phyloP scores from a whole-genome alignment of 2,888 invertebrate species.

The Trissolcus japonicus region DNA sequence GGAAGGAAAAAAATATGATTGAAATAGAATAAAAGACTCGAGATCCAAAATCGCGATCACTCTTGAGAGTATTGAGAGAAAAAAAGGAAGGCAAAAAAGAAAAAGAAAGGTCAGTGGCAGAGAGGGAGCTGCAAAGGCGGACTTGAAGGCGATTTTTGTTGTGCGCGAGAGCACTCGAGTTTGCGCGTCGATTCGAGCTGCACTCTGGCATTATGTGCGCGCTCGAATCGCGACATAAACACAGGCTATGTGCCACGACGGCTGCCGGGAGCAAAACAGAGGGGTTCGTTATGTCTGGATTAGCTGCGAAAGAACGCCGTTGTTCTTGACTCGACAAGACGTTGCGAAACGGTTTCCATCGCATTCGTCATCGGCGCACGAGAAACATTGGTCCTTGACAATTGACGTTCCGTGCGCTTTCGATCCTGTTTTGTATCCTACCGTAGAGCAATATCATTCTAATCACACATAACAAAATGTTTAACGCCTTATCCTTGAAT shows the following conservation, averaged over 20 bases:
- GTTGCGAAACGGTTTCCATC: slow-evolving; percentile 45
- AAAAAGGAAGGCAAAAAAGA: background rate
- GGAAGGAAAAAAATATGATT: background rate
- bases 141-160: slow-evolving; percentile 42
- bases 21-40: background rate
- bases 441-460: slow-evolving; percentile 13
- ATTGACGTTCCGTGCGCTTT: slow-evolving; percentile 34
- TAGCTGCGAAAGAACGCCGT: slow-evolving; percentile 50
- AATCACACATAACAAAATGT: slow-evolving; percentile 24
- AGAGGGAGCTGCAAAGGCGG: background rate
- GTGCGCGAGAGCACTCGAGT: slow-evolving; percentile 34
- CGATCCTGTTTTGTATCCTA: slow-evolving; percentile 25
- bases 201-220: slow-evolving; percentile 38
- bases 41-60: background rate
- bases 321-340: slow-evolving; percentile 48
- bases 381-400: slow-evolving; percentile 53
- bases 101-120: slow-evolving; percentile 22
- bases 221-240: slow-evolving; percentile 23
- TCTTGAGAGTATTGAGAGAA: background rate
- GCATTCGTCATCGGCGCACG: slow-evolving; percentile 41
- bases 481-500: slow-evolving; percentile 11
- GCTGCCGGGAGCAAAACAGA: slow-evolving; percentile 25
- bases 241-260: background rate
- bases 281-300: slow-evolving; percentile 53
- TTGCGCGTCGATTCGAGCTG: slow-evolving; percentile 32